phyloP scores from a whole-genome alignment of 2,797 vertebrate genomes.

The Phaenicophaeus curvirostris region DNA sequence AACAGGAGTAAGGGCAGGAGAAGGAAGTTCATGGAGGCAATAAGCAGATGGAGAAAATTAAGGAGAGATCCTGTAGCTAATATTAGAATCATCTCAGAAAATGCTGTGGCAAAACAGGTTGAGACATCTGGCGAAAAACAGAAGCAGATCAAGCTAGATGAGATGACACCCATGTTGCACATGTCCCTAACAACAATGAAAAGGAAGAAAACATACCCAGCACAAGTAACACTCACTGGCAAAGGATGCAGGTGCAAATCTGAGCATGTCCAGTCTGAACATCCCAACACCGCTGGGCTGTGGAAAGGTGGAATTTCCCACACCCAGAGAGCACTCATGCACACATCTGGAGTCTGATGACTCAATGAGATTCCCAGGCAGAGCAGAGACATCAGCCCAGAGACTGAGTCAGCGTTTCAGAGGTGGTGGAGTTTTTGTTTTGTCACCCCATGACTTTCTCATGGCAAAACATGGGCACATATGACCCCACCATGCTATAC shows the following conservation, averaged over 20 bases:
- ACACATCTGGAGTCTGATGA: rapidly evolving
- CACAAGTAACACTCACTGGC: background rate
- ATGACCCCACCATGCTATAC: rapidly evolving
- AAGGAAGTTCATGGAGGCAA: background rate
- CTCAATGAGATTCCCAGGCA: background rate
- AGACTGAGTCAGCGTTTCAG: background rate
- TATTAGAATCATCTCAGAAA: background rate
- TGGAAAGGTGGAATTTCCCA: background rate
- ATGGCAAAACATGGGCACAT: background rate
- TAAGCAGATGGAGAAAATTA: background rate
- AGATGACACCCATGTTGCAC: background rate
- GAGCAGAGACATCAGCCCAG: background rate
- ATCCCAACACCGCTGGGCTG: background rate
- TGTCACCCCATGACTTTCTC: background rate
- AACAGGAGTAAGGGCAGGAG: background rate
- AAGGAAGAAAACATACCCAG: background rate
- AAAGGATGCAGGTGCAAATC: background rate
- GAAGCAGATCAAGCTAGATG: background rate
- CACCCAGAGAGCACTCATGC: background rate
- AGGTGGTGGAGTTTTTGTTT: background rate
- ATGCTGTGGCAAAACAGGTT: background rate
- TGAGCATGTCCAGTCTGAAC: background rate
- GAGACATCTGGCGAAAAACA: background rate
- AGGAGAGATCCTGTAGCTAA: background rate
- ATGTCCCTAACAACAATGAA: background rate